Base-by-base conservation (phyloP, 1,140 invertebrate species). In the Trichomalopsis sarcophagae region DNA sequence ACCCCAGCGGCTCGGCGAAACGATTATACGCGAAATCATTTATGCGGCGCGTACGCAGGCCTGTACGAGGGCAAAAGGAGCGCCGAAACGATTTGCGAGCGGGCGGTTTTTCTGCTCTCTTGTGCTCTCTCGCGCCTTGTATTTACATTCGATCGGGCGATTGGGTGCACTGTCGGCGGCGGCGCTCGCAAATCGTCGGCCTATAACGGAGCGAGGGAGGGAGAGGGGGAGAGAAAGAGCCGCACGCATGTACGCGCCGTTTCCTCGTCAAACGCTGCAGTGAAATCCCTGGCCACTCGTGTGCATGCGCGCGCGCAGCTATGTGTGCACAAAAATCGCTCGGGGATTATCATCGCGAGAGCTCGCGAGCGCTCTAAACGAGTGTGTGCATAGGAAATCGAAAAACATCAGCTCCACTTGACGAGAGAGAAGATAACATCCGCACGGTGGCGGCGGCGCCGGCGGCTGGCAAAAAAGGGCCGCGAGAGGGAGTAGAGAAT, bases 301-400 rank as follows among this genome's bases (percentile, higher is more conserved):
- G 50, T 55, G 50, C 13, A 55, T 55, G 55, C 0, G 40, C 40
- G 6, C 10, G 40, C 40, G 9, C 7, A 44, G 9, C 40, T 44
- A 36, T 47, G 69, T 44, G 62, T 74, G 55, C 14, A 74, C 30
- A 50, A 82, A 74, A 74, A 74, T 23, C 79, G 30, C 79, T 40
- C 68, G 40, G 68, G 79, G 66, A 81, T 81, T 81, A 81, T 81
- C 79, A 73, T 73, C n/a, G n/a, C 40, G 44, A 21, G 44, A 21
- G 68, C 13, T 36, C 33, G 33, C 33, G 33, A 30, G 23, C 68
- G 14, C 50, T 44, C 62, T 9, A 9, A 9, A 33, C 23, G 33
- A 2, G 66, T 17, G 47, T 23, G 30, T 77, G n/a, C 11, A 0
- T 21, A 33, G 78, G 55, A 50, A 82, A 82, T 74, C 80, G 69